Base-by-base conservation (phyloP, 2,797 vertebrate genomes). In the Staurois parvus region DNA sequence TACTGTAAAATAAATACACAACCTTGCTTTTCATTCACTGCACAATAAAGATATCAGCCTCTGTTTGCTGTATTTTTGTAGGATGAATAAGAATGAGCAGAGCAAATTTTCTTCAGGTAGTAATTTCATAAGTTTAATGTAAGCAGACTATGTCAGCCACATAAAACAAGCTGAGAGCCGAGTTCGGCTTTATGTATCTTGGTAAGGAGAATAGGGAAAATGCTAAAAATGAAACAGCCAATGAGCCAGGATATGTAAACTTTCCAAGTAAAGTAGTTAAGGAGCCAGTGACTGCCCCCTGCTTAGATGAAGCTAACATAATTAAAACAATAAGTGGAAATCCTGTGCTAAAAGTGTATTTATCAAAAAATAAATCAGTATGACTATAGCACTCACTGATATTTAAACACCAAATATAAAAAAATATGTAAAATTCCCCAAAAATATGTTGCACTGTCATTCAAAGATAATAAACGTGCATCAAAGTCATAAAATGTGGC, bases 151-250 rank as follows among this genome's bases (percentile, higher is more conserved):
- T 19, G 37, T 62, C 32, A 64, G 52, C 79, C 84, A 82, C 72
- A 86, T 81, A 81, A 85, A 81, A 56, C 3, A 52, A 69, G 72
- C 19, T 13, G 26, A 29, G 68, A 29, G 30, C 13, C 48, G 68
- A 11, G 29, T 37, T 84, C 34, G 64, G 84, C 77, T 81, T 81
- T 85, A 81, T 85, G 64, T 85, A 75, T 85, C 81, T 85, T 85
- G 84, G 79, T 85, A 70, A 81, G 21, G 32, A 72, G 40, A 70
- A 81, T 34, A 28, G 70, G 72, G 84, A 75, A 76, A 81, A 59
- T 32, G 64, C 66, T 85, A 81, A 85, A 81, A 81, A 76, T 70
- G 64, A 78, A 85, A 85, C 32, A 85, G 28, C 34, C 34, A 26
- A 48, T 11, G 37, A 66, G 34, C 62, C 67, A 64, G 32, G 28